Evolutionary conservation across 2,797 vertebrate species (phyloP).

Genomic region (Danionella dracula): DNA sequence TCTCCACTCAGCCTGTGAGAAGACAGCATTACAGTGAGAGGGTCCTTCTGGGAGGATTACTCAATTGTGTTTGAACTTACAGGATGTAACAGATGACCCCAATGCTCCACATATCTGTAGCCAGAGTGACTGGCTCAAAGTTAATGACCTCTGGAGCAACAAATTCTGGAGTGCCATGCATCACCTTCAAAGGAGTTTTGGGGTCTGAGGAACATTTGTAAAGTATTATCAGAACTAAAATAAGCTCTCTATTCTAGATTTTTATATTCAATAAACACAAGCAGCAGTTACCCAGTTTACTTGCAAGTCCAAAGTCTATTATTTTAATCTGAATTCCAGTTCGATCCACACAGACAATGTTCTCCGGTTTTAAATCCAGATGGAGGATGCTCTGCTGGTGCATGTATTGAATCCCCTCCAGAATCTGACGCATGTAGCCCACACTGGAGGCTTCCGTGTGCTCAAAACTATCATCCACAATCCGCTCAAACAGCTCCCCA

Average conservation of each 20-base stretch:
- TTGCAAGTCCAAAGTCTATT: constrained; percentile 82
- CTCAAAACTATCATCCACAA: constrained; percentile 79
- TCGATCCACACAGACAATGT: constrained; percentile 79
- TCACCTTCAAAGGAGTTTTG: constrained; percentile 68
- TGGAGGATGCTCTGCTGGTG: constrained; percentile 75
- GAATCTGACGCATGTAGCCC: constrained; percentile 78
- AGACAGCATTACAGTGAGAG: constrained; percentile 5
- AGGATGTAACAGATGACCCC: constrained; percentile 88
- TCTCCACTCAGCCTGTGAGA: constrained; percentile 77
- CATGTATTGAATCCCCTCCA: constrained; percentile 78
- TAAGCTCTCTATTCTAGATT: too few species aligned
- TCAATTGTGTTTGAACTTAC: constrained; percentile 61
- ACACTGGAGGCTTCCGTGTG: constrained; percentile 80
- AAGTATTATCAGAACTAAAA: too few species aligned
- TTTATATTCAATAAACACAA: constrained; percentile 16
- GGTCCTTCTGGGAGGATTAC: not conserved
- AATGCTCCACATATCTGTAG: constrained; percentile 85
- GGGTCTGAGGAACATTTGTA: constrained; percentile 61
- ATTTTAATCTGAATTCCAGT: constrained; percentile 76
- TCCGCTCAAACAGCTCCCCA: constrained; percentile 84
- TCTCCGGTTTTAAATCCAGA: constrained; percentile 86
- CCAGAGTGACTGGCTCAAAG: constrained; percentile 72
- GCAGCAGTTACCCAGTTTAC: constrained; percentile 75
- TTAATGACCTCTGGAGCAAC: constrained; percentile 86
- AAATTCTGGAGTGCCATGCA: constrained; percentile 86